phyloP scores from a whole-genome alignment of 2,113 vertebrate species.

The Pachypanchax playfairii region DNA sequence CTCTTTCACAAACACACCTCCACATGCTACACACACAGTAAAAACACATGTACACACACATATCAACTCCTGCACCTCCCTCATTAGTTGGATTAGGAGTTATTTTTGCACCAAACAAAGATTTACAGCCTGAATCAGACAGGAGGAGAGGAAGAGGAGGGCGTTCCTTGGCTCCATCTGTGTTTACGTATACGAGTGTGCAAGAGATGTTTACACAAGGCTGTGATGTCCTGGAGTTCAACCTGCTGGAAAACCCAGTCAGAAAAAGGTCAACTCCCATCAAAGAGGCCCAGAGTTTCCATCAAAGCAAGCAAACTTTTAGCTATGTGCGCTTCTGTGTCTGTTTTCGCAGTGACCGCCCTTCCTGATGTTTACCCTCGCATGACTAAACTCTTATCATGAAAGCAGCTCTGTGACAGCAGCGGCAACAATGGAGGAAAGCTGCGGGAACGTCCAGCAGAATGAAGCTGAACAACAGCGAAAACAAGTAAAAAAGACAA shows the following conservation, averaged over 20 bases:
- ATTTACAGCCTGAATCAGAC: constrained; percentile 28
- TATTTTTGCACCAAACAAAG: constrained; percentile 42
- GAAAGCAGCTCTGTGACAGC: constrained; percentile 9
- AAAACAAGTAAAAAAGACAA: not conserved
- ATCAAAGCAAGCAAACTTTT: constrained; percentile 13
- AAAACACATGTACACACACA: constrained; percentile 9
- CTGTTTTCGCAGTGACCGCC: constrained; percentile 29
- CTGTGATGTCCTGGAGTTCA: constrained; percentile 16
- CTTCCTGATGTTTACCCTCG: constrained; percentile 32
- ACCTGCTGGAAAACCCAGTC: constrained; percentile 16
- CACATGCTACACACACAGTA: constrained; percentile 12
- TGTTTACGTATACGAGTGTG: constrained; percentile 19
- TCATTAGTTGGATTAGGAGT: constrained; percentile 42
- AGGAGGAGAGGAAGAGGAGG: constrained; percentile 7
- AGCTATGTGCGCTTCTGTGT: constrained; percentile 1
- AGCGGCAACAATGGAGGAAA: constrained; percentile 1
- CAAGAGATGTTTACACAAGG: constrained; percentile 18
- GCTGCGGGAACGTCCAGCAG: constrained; percentile 1
- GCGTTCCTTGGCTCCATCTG: constrained; percentile 7
- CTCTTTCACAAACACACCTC: constrained; percentile 31
- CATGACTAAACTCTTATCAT: constrained; percentile 26
- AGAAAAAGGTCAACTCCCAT: constrained; percentile 27
- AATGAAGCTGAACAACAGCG: not conserved
- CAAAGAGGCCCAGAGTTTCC: constrained; percentile 15
- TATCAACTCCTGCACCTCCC: constrained; percentile 1